Evolutionary conservation across 2,888 invertebrate genomes (phyloP).

Genomic region (Xanthorhoe designata): DNA sequence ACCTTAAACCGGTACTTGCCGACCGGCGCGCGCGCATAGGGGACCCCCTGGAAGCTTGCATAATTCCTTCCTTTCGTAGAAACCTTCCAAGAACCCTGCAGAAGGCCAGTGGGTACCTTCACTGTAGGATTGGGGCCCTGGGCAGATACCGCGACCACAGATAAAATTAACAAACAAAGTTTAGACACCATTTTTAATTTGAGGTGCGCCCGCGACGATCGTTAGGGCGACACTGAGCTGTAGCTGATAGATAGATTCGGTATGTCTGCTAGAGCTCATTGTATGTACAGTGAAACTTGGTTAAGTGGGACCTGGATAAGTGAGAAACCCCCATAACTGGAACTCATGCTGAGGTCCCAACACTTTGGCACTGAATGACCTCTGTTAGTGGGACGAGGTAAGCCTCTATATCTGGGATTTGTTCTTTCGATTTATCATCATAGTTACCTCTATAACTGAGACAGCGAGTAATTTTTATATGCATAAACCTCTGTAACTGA

Average conservation of each 20-base stretch:
- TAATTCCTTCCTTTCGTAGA: slow-evolving; percentile 74
- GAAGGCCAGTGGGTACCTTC: slow-evolving; percentile 64
- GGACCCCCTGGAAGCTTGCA: slow-evolving; percentile 88
- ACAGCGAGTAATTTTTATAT: too few species aligned
- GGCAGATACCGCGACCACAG: slow-evolving; percentile 48
- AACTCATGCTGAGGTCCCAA: too few species aligned
- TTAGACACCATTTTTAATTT: slow-evolving; percentile 55
- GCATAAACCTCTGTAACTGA: too few species aligned
- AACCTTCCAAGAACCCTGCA: slow-evolving; percentile 72
- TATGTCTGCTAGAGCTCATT: not conserved
- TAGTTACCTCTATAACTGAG: too few species aligned
- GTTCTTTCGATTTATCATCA: too few species aligned
- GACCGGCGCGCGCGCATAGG: slow-evolving; percentile 88
- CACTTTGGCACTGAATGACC: too few species aligned
- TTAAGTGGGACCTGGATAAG: too few species aligned
- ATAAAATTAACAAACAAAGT: slow-evolving; percentile 52
- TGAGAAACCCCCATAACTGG: too few species aligned
- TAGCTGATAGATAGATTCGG: slow-evolving; percentile 19
- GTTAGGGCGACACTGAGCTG: slow-evolving; percentile 29
- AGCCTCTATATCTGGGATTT: too few species aligned
- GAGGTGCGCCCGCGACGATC: slow-evolving; percentile 52
- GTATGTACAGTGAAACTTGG: too few species aligned
- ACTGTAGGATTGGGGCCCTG: slow-evolving; percentile 66
- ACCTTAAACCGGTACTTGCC: slow-evolving; percentile 87
- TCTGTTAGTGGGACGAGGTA: too few species aligned